Evolutionary conservation across 2,113 vertebrate genomes (phyloP), one percentile per base, ranked within the genome.

Genomic region (Cheirogaleus medius): DNA sequence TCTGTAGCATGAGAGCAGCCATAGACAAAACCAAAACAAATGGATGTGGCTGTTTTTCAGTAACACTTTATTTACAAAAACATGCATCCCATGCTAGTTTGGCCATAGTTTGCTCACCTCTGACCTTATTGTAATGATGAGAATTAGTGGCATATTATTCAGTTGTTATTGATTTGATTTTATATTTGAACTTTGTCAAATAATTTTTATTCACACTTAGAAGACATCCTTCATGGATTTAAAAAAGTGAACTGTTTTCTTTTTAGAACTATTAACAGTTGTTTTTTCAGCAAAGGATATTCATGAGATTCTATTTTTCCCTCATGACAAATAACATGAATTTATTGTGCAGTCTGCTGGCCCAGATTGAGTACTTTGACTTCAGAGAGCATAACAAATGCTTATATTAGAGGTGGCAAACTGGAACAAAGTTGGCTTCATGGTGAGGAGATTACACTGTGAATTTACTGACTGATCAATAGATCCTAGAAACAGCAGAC

Each of bases 211-310:
- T 89, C 8, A 39, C 7, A 47, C 74, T 71, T 80, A 44, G 11
- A 96, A 91, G 47, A 13, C 25, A 85, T 68, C 64, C 94, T 71
- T 93, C 47, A 93, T 96, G 18, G 29, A 39, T 93, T 97, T 87
- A 76, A 86, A 87, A 69, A 85, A 71, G 29, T 80, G 49, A 95
- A 52, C 29, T 47, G 0, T 88, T 88, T 76, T 88, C 37, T 80
- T 91, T 85, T 34, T 81, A 69, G 23, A 95, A 32, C 13, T 94
- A 34, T 77, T 58, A 81, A 64, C 9, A 63, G 27, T 90, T 83
- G 0, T n/a, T 97, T 91, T 52, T 94, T 44, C 39, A 64, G 29
- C 34, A 85, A 91, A 95, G 56, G 10, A 17, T 86, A 90, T 42
- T 96, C 5, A 29, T 69, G 10, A 56, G 7, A 29, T 74, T 97